A percentile compares a stretch with the other conserved stretches of the same genome.
Evolutionary conservation across 2,797 vertebrate species (phyloP).

Genomic region (Cetoscarus ocellatus): DNA sequence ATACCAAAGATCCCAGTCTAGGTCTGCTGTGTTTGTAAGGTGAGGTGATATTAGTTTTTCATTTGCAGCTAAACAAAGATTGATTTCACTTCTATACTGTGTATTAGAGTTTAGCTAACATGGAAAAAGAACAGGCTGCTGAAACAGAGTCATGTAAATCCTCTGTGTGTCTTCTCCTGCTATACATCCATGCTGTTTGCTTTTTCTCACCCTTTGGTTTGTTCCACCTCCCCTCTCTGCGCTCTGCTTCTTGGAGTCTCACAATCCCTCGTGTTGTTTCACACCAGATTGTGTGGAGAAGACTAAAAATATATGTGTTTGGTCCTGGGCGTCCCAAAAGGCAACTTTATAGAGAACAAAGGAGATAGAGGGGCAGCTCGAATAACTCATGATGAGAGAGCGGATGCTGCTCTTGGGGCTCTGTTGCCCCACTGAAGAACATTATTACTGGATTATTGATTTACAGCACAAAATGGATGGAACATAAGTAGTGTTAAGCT

Average conservation of each 20-base stretch:
- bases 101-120: too few relatives aligned
- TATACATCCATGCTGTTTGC: conserved; percentile 53
- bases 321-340: conserved; percentile 77
- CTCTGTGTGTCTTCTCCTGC: conserved; percentile 36
- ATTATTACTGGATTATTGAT: conserved; percentile 85
- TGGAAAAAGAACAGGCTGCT: conserved; percentile 29
- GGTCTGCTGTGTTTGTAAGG: too few relatives aligned
- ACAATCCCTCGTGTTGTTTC: conserved; percentile 79
- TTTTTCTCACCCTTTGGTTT: conserved; percentile 36
- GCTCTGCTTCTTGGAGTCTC: conserved; percentile 70
- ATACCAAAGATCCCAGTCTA: too few relatives aligned
- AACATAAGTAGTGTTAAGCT: conserved; percentile 84
- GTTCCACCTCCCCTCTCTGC: conserved; percentile 31
- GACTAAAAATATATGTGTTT: conserved; percentile 87
- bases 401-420: conserved; percentile 67
- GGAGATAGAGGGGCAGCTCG: conserved; percentile 72
- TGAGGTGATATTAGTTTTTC: too few relatives aligned
- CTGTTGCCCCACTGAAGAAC: conserved; percentile 72
- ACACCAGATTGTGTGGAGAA: conserved; percentile 78
- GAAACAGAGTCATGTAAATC: conserved; percentile 38
- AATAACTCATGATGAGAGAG: conserved; percentile 70
- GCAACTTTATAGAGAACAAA: conserved; percentile 80
- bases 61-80: too few relatives aligned
- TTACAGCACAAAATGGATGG: conserved; percentile 81
- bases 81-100: too few relatives aligned